Evolutionary conservation across 2,888 invertebrate genomes (phyloP), one percentile per base, ranked within the genome.

Genomic region (Ophioninae sp.): DNA sequence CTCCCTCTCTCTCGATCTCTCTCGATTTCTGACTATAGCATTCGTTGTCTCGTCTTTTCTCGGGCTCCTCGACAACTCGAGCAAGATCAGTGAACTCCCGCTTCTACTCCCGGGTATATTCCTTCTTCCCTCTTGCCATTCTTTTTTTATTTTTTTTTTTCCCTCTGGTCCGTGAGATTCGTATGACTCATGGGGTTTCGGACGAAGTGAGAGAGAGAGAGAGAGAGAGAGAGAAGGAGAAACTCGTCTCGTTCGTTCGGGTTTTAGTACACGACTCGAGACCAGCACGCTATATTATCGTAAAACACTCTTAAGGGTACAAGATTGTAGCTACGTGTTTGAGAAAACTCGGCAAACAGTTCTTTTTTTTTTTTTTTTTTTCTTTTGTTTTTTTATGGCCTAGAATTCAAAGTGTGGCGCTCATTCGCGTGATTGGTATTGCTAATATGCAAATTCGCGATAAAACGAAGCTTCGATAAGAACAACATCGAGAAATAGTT

Each of bases 71-170:
- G 50, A 57, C 56, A 21, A 56, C 50, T 56, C 20, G 30, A 39
- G 74, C 20, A 65, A 74, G 82, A 79, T 79, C 82, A 79, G 17
- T 79, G 82, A 79, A 79, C 82, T 75, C 79, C 65, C 75, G 64
- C 61, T 5, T 20, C 68, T 73, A 62, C 62, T 21, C 64, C 69
- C 78, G 57, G 64, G 23, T 41, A 30, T 65, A 75, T 62, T 57
- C n/a, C 30, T 65, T 44, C 39, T 44, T 56, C 17, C n/a, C 41
- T 68, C 20, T 75, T 70, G 1, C 30, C 3, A 2, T 21, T 69
- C 64, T n/a, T 50, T 37, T 50, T 39, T 21, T 23, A 50, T 20
- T 50, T n/a, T 76, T 81, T 59, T 69, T 59, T 69, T 61, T 76
- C 56, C 23, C 39, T 67, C 56, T 41, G 20, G 59, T 68, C 62